Conservation (phyloP, 53 echinoderm and acorn worm genomes). For the Crossaster papposus region DNA sequence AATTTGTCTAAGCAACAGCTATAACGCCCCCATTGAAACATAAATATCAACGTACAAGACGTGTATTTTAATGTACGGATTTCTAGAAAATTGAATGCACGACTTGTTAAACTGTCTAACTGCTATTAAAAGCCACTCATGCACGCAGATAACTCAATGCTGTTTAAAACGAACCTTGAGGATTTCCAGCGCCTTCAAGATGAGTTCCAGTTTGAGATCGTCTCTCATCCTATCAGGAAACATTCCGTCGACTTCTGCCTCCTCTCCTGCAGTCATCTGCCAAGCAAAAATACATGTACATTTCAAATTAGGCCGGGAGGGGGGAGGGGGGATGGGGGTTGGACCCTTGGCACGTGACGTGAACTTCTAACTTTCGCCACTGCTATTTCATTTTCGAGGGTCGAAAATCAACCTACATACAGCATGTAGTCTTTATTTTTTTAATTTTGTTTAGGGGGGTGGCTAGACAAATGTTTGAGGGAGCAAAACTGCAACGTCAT, state of each 20-base stretch:
- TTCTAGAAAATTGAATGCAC: neutral
- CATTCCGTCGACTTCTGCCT: constrained; percentile 39
- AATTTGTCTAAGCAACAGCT: too few relatives aligned
- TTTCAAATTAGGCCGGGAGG: neutral
- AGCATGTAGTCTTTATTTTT: too few relatives aligned
- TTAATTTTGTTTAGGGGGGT: too few relatives aligned
- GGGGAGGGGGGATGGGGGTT: too few relatives aligned
- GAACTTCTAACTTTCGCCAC: too few relatives aligned
- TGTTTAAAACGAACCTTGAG: constrained; percentile 13
- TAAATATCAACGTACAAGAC: neutral
- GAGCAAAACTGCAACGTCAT: too few relatives aligned
- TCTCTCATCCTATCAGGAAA: constrained; percentile 56
- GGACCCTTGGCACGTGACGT: too few relatives aligned
- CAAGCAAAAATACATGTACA: neutral
- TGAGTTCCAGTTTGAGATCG: constrained; percentile 51
- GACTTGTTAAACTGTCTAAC: neutral
- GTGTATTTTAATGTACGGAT: neutral
- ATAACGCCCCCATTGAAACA: neutral
- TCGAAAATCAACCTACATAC: too few relatives aligned
- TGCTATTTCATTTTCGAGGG: too few relatives aligned
- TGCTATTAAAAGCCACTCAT: neutral
- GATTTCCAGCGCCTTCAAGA: constrained; percentile 41
- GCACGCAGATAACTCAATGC: neutral
- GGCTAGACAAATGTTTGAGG: too few relatives aligned
- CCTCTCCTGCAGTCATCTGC: constrained; percentile 40